A percentile compares a stretch with the other conserved stretches of the same genome.
Evolutionary conservation across 2,888 invertebrate species (phyloP).

Genomic region (Andrena dorsata): DNA sequence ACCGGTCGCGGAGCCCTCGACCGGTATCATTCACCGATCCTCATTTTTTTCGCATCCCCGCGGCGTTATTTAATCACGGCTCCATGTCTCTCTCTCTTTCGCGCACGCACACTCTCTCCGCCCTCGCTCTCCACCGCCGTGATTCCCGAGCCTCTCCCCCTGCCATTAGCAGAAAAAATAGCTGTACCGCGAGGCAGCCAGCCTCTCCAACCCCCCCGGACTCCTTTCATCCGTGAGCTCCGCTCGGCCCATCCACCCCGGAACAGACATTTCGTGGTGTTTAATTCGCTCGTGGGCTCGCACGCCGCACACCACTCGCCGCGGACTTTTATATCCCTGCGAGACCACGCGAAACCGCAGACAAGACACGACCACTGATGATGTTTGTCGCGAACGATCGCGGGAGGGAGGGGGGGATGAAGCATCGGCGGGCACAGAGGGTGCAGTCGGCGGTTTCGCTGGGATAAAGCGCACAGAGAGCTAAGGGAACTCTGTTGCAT

Average conservation of each 20-base stretch:
- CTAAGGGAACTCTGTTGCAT: not conserved
- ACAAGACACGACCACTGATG: constrained; percentile 7
- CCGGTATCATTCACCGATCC: constrained; percentile 53
- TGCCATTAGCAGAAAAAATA: constrained; percentile 63
- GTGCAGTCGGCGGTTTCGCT: not conserved
- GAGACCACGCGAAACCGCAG: not conserved
- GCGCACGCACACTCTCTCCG: not conserved
- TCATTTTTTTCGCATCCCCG: constrained; percentile 37
- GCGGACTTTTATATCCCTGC: constrained; percentile 44
- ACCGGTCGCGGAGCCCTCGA: constrained; percentile 60
- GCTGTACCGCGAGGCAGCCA: constrained; percentile 47
- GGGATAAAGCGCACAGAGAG: not conserved
- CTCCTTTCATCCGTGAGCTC: constrained; percentile 51
- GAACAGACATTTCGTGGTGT: constrained; percentile 58
- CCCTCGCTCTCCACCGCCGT: not conserved
- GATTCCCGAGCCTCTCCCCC: constrained; percentile 26
- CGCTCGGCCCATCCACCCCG: constrained; percentile 35
- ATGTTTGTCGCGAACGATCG: constrained; percentile 22
- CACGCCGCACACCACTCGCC: constrained; percentile 18
- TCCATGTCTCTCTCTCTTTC: not conserved
- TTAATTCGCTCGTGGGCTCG: constrained; percentile 59
- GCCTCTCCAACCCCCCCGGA: constrained; percentile 47
- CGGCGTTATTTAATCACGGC: constrained; percentile 68
- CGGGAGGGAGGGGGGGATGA: not conserved
- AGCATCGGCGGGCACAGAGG: constrained; percentile 9